These are phyloP conservation scores for Microctonus aethiopoides DNA, from an alignment of 2,888 invertebrate species.

Conservation along the genomic window DNA sequence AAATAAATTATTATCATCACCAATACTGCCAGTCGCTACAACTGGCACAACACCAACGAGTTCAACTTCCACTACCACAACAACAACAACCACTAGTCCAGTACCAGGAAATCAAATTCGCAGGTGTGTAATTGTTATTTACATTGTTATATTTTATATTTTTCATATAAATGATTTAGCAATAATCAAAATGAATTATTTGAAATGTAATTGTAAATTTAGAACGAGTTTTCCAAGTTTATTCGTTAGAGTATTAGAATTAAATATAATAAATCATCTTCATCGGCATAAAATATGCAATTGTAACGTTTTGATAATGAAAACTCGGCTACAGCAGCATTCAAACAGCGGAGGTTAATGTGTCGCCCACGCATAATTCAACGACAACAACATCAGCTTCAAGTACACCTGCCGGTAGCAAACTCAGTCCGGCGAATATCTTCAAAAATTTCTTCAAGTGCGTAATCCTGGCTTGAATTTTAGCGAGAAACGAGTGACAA, in stretches of 20 bases:
- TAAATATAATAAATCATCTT: not conserved
- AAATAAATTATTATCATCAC: constrained; percentile 53
- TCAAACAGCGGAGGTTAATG: constrained; percentile 61
- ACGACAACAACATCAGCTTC: constrained; percentile 71
- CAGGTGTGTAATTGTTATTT: constrained; percentile 54
- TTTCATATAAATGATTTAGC: no score
- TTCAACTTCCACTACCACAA: constrained; percentile 65
- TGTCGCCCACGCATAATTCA: constrained; percentile 62
- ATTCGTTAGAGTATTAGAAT: not conserved
- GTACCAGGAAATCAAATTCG: constrained; percentile 64
- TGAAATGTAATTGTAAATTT: not conserved
- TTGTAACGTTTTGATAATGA: constrained; percentile 44
- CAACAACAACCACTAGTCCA: constrained; percentile 69
- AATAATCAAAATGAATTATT: no score
- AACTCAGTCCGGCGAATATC: constrained; percentile 88
- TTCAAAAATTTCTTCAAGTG: constrained; percentile 98
- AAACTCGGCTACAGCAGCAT: constrained; percentile 54
- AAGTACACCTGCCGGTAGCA: constrained; percentile 73
- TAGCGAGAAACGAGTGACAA: constrained; percentile 17
- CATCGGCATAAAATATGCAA: constrained; percentile 36
- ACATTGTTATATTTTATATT: no score
- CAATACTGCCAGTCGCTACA: constrained; percentile 54
- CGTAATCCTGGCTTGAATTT: constrained; percentile 62
- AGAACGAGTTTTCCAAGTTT: not conserved
- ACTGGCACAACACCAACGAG: constrained; percentile 69